Evolutionary conservation across 2,888 invertebrate species (phyloP).

Genomic region (Panopea generosa): DNA sequence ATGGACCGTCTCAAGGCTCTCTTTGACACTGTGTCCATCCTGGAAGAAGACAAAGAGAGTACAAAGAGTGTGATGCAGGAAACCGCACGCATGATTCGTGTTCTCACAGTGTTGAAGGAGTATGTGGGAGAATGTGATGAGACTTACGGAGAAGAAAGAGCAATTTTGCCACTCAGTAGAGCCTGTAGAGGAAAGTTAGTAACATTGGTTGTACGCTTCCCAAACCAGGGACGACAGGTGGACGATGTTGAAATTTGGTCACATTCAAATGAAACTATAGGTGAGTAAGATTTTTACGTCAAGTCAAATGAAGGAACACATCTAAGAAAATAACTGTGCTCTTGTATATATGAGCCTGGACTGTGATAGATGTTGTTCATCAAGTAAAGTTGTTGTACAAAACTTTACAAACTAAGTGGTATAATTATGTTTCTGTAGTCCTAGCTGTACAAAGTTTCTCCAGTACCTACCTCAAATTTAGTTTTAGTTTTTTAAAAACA

Average conservation of each 20-base stretch:
- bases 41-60: conserved; percentile 86
- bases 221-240: conserved; percentile 91
- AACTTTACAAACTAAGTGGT: too few species aligned
- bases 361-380: too few species aligned
- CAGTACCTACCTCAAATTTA: too few species aligned
- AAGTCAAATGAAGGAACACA: not conserved
- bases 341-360: too few species aligned
- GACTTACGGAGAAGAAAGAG: conserved; percentile 91
- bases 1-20: conserved; percentile 92
- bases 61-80: conserved; percentile 88
- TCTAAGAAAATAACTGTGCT: too few species aligned
- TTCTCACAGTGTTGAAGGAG: conserved; percentile 97
- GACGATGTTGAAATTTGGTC: conserved; percentile 97
- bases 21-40: conserved; percentile 90
- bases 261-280: conserved; percentile 97
- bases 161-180: conserved; percentile 94
- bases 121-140: conserved; percentile 97
- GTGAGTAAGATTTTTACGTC: conserved; percentile 88
- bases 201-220: conserved; percentile 93
- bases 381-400: too few species aligned
- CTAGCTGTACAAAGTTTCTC: too few species aligned
- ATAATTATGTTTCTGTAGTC: too few species aligned
- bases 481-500: too few species aligned
- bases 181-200: conserved; percentile 96
- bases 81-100: conserved; percentile 93